Evolutionary conservation across 2,888 invertebrate genomes (phyloP), one percentile per base, ranked within the genome.

Genomic region (Cabera pusaria): DNA sequence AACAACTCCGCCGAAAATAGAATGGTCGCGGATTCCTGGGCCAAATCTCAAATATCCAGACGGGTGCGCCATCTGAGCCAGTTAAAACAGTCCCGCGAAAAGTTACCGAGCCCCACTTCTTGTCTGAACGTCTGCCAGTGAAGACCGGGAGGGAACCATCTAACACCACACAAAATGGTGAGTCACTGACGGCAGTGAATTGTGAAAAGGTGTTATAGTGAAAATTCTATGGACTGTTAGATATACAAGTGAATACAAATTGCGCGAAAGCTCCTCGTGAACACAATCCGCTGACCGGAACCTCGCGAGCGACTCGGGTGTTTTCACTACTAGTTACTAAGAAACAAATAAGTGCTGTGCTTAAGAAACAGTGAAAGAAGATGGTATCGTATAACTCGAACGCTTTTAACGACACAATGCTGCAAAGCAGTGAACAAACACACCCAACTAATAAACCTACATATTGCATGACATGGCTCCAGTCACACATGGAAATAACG

Each of bases 41-140:
- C 89, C 80, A 87, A 90, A 90, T 91, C 91, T 91, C 91, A 90
- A 89, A 90, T 91, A 89, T 90, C 90, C 85, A 86, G 86, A 86
- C 81, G 72, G 71, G 84, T 90, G 92, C 93, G 93, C 93, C 93
- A 92, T 93, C 93, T 93, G 87, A 90, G 89, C 76, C 90, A 90
- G 92, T 93, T 93, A 93, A 93, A 93, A 93, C 92, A 90, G 90
- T 90, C 87, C 88, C 85, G 89, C 90, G 86, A 90, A 90, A 90
- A 90, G 90, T 88, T 90, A 88, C 90, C 82, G 89, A 90, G 91
- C 92, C 92, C 93, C 93, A 94, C 93, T 94, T 93, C 93, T 93
- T 92, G 92, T 93, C 92, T 90, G 91, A 90, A 86, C 92, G 91
- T 91, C 92, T 91, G 91, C 92, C 92, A 92, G 92, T 92, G 91